phyloP scores from a whole-genome alignment of 2,797 vertebrate species.

The Chaenodraco wilsoni region DNA sequence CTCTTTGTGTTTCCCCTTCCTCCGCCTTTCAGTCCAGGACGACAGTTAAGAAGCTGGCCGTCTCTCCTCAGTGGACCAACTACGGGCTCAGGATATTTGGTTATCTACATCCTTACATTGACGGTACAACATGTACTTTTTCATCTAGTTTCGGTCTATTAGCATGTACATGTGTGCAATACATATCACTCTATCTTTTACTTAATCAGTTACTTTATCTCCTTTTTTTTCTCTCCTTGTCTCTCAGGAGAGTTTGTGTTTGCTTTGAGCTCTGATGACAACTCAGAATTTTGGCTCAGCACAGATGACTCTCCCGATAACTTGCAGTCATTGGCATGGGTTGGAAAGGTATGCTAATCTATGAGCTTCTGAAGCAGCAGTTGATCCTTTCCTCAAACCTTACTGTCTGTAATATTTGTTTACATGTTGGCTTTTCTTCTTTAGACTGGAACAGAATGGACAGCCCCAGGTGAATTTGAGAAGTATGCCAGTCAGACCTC shows the following conservation, averaged over 20 bases:
- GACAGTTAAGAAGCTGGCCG: constrained; percentile 89
- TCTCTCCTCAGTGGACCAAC: constrained; percentile 92
- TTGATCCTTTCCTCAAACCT: neutral
- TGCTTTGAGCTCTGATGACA: constrained; percentile 93
- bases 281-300: constrained; percentile 97
- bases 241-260: constrained; percentile 90
- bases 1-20: constrained; percentile 13
- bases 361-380: neutral
- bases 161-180: neutral
- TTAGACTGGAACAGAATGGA: constrained; percentile 93
- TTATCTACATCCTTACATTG: constrained; percentile 89
- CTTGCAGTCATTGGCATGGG: constrained; percentile 85
- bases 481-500: constrained; percentile 93
- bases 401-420: neutral
- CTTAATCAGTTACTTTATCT: neutral
- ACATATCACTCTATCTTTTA: neutral
- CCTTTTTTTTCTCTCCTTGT: neutral
- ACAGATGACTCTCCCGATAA: constrained; percentile 85
- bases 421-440: neutral
- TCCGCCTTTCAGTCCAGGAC: constrained; percentile 83
- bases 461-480: constrained; percentile 92
- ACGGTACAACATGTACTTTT: constrained; percentile 80
- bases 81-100: constrained; percentile 97
- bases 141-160: neutral
- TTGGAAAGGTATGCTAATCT: constrained; percentile 88